phyloP scores from a whole-genome alignment of 2,888 invertebrate species.

The Apodemia zela region DNA sequence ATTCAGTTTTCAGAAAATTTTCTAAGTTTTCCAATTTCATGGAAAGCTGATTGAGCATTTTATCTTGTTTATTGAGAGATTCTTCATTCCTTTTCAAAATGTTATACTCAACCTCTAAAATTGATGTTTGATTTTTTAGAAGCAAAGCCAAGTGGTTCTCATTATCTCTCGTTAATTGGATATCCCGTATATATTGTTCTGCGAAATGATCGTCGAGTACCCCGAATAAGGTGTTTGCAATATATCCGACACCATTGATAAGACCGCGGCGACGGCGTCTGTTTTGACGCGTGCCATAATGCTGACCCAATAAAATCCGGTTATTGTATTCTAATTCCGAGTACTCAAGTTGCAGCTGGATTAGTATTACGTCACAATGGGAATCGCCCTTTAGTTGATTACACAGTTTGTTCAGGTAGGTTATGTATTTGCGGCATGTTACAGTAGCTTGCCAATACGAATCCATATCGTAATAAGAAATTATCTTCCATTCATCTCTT shows the following conservation, averaged over 20 bases:
- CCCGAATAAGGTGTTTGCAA: constrained; percentile 28
- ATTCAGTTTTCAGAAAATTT: no score
- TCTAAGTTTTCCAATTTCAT: no score
- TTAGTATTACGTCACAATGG: not conserved
- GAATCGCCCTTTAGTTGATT: not conserved
- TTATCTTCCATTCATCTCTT: constrained; percentile 23
- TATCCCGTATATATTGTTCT: constrained; percentile 28
- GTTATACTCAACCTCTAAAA: constrained; percentile 30
- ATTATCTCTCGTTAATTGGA: constrained; percentile 22
- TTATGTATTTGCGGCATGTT: not conserved
- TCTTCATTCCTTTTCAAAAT: constrained; percentile 25
- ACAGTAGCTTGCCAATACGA: constrained; percentile 22
- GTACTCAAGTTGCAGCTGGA: constrained; percentile 5
- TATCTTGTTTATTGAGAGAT: not conserved
- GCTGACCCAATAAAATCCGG: constrained; percentile 25
- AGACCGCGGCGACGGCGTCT: constrained; percentile 23
- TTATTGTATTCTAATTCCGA: constrained; percentile 20
- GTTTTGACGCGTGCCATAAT: not conserved
- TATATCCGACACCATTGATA: constrained; percentile 30
- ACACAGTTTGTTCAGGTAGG: not conserved
- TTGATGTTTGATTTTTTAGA: constrained; percentile 30
- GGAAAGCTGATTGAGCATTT: not conserved
- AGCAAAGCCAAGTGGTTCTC: constrained; percentile 21
- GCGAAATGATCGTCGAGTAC: constrained; percentile 32
- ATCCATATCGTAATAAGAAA: constrained; percentile 23